A percentile compares a stretch with the other conserved stretches of the same genome.
Evolutionary conservation across 1,140 invertebrate genomes (phyloP).

Genomic region (Sycophila sp.): DNA sequence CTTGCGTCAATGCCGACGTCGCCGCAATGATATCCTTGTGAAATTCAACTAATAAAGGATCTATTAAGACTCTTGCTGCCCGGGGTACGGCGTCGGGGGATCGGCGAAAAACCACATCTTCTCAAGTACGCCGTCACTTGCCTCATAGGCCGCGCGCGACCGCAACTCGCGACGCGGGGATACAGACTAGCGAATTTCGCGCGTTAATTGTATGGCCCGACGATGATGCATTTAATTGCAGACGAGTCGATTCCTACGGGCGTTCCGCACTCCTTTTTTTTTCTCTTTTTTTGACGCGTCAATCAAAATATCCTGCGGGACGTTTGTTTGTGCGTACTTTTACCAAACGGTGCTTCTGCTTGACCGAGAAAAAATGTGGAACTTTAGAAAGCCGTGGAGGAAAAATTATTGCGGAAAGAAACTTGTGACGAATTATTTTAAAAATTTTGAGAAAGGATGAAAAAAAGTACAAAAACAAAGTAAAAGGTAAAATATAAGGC

Average conservation of each 20-base stretch:
- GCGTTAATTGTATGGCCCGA: constrained; percentile 37
- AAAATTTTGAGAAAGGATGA: too few species aligned
- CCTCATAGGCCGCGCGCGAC: constrained; percentile 35
- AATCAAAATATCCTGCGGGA: too few species aligned
- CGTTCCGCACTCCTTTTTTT: too few species aligned
- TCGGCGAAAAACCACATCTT: constrained; percentile 45
- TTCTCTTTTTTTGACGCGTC: neutral
- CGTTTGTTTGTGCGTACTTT: too few species aligned
- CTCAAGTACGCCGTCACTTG: constrained; percentile 49
- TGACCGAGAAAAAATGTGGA: too few species aligned
- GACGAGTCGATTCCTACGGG: neutral
- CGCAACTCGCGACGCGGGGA: constrained; percentile 16
- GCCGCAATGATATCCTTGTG: constrained; percentile 38
- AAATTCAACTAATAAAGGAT: constrained; percentile 46
- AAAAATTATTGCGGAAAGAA: too few species aligned
- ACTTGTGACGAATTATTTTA: too few species aligned
- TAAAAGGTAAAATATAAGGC: too few species aligned
- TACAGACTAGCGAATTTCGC: constrained; percentile 40
- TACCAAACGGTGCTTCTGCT: too few species aligned
- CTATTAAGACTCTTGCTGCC: constrained; percentile 40
- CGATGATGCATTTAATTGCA: constrained; percentile 6
- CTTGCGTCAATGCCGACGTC: constrained; percentile 19
- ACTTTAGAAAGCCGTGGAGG: too few species aligned
- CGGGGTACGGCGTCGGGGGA: too few species aligned
- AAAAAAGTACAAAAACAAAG: too few species aligned